Evolutionary conservation across 1,140 invertebrate species (phyloP), one percentile per base, ranked within the genome.

Genomic region (Oreohelix idahoensis): DNA sequence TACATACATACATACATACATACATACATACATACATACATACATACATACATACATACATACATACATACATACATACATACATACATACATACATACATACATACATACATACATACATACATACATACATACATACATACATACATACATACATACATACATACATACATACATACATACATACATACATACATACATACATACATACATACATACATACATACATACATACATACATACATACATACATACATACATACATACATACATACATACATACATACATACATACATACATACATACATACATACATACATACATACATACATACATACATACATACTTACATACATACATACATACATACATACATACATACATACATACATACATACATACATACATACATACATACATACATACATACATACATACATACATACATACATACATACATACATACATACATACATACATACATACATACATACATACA

Each of bases 21-120:
- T n/a, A 63, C 53, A 32, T 63, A 63, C 1, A 38, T 38, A 66
- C 38, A 71, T 66, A 42, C 36, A 80, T 63, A 70, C 63, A 70
- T 38, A 42, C 36, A 70, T 63, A 70, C 63, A 70, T 63, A 70
- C 38, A 71, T 63, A 71, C 36, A 71, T 63, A 71, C 63, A 71
- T 38, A 71, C 63, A 70, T 63, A 71, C 36, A 53, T 58, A 63
- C 49, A 36, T 51, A 58, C 23, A 51, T 39, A 58, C 23, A 63
- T 32, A 58, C 4, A 79, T 11, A 58, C 29, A 79, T 32, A 58
- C 1, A 51, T 53, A 79, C 32, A 78, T 42, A 78, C 26, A 51
- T 15, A 51, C 8, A 53, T 51, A 78, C 26, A 78, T 49, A 51
- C 17, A 78, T 36, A 45, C 39, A 49, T 49, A 49, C 8, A 49